Percentiles rank a stretch among this genome's conserved stretches.
Conservation (phyloP, 2,888 invertebrate genomes). For the Rhingia rostrata region DNA sequence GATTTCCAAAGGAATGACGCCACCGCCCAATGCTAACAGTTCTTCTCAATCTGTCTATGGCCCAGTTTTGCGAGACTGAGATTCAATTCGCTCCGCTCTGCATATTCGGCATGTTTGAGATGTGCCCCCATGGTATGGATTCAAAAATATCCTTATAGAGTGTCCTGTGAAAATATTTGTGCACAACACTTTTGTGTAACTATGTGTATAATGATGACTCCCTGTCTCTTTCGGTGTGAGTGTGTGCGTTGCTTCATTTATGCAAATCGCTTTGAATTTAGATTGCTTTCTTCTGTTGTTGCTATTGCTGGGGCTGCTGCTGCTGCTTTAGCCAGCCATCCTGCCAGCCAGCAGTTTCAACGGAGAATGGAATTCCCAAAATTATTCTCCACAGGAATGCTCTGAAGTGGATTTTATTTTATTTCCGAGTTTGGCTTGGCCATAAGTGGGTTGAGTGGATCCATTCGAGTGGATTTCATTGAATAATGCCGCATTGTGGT, state of each 20-base stretch:
- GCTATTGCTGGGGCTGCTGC: conserved; percentile 1
- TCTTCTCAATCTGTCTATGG: conserved; percentile 44
- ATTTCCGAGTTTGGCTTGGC: conserved; percentile 29
- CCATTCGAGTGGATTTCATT: conserved; percentile 71
- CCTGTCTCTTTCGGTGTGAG: conserved; percentile 11
- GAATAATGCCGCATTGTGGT: conserved; percentile 68
- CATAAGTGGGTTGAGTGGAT: conserved; percentile 67
- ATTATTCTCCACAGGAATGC: conserved; percentile 44
- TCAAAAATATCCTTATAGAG: conserved; percentile 24
- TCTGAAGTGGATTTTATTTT: conserved; percentile 68
- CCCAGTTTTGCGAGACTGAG: conserved; percentile 49
- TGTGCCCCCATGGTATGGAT: conserved; percentile 5
- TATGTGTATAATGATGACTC: neutral
- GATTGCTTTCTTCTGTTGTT: conserved; percentile 49
- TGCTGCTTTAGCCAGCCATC: neutral
- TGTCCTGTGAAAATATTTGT: conserved; percentile 59
- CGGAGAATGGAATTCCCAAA: conserved; percentile 24
- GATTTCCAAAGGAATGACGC: conserved; percentile 41
- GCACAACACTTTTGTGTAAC: conserved; percentile 39
- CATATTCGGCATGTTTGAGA: conserved; percentile 47
- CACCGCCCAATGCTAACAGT: conserved; percentile 18
- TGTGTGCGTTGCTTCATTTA: conserved; percentile 62
- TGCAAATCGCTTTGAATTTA: conserved; percentile 73
- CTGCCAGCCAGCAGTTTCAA: neutral
- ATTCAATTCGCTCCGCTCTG: conserved; percentile 42